A percentile compares a stretch with the other conserved stretches of the same genome.
Conservation (phyloP, 2,797 vertebrate species). For the Cyclura pinguis region DNA sequence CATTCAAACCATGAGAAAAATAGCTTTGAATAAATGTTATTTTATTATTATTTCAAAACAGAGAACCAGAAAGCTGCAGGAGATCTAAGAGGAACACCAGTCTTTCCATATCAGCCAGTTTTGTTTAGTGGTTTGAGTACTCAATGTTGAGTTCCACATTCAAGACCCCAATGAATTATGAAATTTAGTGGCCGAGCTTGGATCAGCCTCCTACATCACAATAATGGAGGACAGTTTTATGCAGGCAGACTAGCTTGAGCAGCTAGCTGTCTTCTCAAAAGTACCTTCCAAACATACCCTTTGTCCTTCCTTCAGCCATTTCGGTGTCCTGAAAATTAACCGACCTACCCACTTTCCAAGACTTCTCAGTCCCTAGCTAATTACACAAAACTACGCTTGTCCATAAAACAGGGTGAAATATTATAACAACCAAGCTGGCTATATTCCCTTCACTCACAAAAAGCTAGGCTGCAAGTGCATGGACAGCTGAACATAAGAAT, state of each 20-base stretch:
- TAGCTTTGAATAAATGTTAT: not conserved
- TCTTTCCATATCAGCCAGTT: not conserved
- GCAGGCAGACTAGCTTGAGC: not conserved
- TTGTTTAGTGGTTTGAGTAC: too few relatives aligned
- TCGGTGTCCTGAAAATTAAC: not conserved
- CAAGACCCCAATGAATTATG: not conserved
- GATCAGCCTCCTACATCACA: not conserved
- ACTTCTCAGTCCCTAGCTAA: not conserved
- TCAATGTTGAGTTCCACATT: too few relatives aligned
- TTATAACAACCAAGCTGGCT: not conserved
- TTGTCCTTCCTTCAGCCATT: not conserved
- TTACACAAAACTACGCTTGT: not conserved
- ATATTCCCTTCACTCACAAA: not conserved
- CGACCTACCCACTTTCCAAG: not conserved
- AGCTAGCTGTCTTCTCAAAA: not conserved
- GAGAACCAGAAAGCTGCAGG: not conserved
- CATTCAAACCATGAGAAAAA: conserved; percentile 1
- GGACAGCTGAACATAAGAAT: not conserved
- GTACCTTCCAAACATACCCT: not conserved
- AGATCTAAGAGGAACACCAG: not conserved
- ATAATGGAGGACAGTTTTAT: not conserved
- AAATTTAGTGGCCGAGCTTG: not conserved
- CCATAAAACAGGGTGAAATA: not conserved
- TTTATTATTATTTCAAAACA: not conserved
- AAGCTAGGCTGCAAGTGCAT: not conserved